phyloP scores from a whole-genome alignment of 2,888 invertebrate species.

The Taphrorychus bicolor region DNA sequence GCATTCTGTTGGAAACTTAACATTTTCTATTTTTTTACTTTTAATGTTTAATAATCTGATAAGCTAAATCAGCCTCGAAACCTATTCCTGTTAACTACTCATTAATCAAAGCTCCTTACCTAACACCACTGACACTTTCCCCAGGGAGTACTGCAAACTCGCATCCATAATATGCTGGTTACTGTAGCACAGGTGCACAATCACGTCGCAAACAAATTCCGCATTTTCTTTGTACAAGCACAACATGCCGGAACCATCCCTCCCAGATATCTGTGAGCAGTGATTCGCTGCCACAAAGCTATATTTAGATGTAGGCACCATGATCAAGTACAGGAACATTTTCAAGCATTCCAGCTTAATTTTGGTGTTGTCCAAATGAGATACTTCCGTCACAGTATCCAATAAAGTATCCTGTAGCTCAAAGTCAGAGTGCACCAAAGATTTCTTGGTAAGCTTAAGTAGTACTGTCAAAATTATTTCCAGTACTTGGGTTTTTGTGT shows the following conservation, averaged over 20 bases:
- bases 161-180: conserved; percentile 65
- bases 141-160: conserved; percentile 66
- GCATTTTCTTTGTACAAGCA: conserved; percentile 67
- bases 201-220: conserved; percentile 65
- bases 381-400: conserved; percentile 64
- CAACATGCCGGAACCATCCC: conserved; percentile 64
- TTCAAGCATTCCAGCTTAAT: conserved; percentile 56
- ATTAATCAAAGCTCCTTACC: conserved; percentile 49
- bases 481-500: conserved; percentile 59
- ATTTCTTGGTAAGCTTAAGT: conserved; percentile 61
- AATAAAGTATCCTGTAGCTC: conserved; percentile 65
- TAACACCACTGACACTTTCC: conserved; percentile 70
- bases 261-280: conserved; percentile 66
- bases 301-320: conserved; percentile 68
- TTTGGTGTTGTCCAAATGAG: conserved; percentile 30
- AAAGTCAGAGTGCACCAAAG: conserved; percentile 64
- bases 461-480: conserved; percentile 59
- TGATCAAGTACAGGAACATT: conserved; percentile 67
- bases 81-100: background rate
- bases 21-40: no score
- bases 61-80: no score
- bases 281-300: conserved; percentile 66
- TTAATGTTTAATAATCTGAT: no score
- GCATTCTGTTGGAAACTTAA: no score
- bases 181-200: conserved; percentile 67